Percentiles rank a stretch among this genome's conserved stretches.
phyloP scores from a whole-genome alignment of 2,113 vertebrate species.

The Scomber colias region DNA sequence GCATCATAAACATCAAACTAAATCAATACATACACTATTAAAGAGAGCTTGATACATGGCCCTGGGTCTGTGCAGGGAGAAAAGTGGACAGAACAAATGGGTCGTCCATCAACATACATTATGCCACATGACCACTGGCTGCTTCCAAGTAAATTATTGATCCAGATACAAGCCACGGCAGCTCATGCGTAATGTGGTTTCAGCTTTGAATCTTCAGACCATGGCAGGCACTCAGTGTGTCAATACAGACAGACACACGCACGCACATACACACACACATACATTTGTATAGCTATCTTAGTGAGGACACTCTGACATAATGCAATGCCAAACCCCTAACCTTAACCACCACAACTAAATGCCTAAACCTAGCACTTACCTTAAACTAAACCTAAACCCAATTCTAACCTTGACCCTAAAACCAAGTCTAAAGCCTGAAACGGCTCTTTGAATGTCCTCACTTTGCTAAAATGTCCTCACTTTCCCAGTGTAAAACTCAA shows the following conservation, averaged over 20 bases:
- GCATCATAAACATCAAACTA: constrained; percentile 32
- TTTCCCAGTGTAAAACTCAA: background rate
- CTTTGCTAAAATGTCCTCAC: no score
- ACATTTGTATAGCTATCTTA: no score
- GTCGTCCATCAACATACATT: constrained; percentile 32
- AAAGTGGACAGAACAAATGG: constrained; percentile 30
- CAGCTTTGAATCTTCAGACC: constrained; percentile 32
- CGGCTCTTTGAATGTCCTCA: no score
- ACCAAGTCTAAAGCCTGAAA: no score
- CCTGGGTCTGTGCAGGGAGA: background rate
- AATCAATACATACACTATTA: constrained; percentile 33
- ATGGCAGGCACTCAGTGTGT: background rate
- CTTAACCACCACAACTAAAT: no score
- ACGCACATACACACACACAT: constrained; percentile 17
- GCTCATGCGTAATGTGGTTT: constrained; percentile 30
- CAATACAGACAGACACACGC: constrained; percentile 4
- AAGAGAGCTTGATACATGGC: constrained; percentile 13
- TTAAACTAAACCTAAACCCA: no score
- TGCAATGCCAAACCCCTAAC: no score
- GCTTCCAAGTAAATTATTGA: constrained; percentile 49
- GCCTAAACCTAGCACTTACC: no score
- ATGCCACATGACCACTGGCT: constrained; percentile 9
- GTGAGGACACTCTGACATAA: no score
- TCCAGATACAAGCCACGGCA: constrained; percentile 20
- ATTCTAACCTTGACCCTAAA: no score